phyloP scores from a whole-genome alignment of 1,140 invertebrate genomes.

The Conus betulinus region DNA sequence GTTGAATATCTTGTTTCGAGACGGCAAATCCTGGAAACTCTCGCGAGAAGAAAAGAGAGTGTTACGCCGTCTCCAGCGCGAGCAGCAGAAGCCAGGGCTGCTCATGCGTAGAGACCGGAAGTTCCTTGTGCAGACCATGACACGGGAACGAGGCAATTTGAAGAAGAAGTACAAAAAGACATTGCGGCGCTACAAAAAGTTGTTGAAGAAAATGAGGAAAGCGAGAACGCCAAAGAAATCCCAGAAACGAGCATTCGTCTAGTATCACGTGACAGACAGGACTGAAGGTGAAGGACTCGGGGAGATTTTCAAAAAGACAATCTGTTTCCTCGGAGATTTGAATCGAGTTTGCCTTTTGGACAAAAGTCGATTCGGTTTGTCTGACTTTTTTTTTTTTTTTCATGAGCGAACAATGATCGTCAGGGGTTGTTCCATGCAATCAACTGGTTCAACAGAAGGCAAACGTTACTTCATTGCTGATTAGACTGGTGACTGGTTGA shows the following conservation, averaged over 20 bases:
- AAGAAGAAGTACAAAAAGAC: slow-evolving; percentile 40
- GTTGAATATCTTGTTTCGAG: slow-evolving; percentile 37
- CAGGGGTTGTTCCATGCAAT: too few relatives aligned
- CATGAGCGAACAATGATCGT: too few relatives aligned
- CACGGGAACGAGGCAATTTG: slow-evolving; percentile 34
- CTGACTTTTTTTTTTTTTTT: too few relatives aligned
- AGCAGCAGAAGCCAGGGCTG: neutral
- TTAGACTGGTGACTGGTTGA: too few relatives aligned
- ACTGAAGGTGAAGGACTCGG: too few relatives aligned
- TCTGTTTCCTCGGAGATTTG: too few relatives aligned
- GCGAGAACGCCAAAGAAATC: neutral
- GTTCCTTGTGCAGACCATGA: slow-evolving; percentile 36
- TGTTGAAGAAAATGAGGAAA: slow-evolving; percentile 32
- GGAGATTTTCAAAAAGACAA: too few relatives aligned
- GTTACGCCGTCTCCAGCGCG: slow-evolving; percentile 34
- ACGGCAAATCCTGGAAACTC: slow-evolving; percentile 37
- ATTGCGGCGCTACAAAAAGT: slow-evolving; percentile 41
- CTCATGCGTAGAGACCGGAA: slow-evolving; percentile 35
- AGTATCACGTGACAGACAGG: neutral
- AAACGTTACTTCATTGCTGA: too few relatives aligned
- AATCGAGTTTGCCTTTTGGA: too few relatives aligned
- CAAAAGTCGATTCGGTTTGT: too few relatives aligned
- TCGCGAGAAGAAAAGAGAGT: slow-evolving; percentile 37
- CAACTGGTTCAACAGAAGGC: too few relatives aligned
- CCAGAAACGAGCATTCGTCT: slow-evolving; percentile 10